Percentiles rank a stretch among this genome's conserved stretches.
Conservation (phyloP, 2,797 vertebrate genomes). For the Helarctos malayanus region DNA sequence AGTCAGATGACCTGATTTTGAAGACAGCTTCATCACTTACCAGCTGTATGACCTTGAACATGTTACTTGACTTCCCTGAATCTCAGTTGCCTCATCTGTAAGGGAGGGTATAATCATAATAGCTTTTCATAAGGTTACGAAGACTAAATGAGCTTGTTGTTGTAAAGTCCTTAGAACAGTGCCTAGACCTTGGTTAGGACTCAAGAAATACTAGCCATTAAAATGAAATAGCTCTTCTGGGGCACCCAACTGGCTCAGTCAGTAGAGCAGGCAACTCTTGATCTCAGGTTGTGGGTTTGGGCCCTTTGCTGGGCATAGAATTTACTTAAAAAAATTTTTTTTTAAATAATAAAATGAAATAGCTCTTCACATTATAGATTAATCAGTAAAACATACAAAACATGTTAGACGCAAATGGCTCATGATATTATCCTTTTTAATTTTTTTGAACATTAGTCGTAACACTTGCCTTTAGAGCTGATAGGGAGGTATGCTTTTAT, state of each 20-base stretch:
- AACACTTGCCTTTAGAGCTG: not conserved
- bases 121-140: not conserved
- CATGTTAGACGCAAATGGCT: not conserved
- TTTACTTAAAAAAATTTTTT: not conserved
- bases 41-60: not conserved
- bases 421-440: not conserved
- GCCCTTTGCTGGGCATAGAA: not conserved
- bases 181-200: not conserved
- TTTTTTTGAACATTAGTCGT: not conserved
- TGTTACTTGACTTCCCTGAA: not conserved
- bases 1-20: not conserved
- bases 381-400: conserved; percentile 32
- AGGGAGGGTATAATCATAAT: not conserved
- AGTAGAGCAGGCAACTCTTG: not conserved
- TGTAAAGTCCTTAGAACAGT: not conserved
- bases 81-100: conserved; percentile 8
- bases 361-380: conserved; percentile 33
- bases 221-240: not conserved
- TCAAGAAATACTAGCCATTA: not conserved
- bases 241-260: not conserved
- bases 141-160: not conserved
- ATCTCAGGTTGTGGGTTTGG: not conserved
- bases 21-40: not conserved
- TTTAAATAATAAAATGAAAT: not conserved
- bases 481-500: not conserved